These are phyloP conservation scores for Buceros bicornis DNA, from an alignment of 2,797 vertebrate genomes.

Conservation along the genomic window DNA sequence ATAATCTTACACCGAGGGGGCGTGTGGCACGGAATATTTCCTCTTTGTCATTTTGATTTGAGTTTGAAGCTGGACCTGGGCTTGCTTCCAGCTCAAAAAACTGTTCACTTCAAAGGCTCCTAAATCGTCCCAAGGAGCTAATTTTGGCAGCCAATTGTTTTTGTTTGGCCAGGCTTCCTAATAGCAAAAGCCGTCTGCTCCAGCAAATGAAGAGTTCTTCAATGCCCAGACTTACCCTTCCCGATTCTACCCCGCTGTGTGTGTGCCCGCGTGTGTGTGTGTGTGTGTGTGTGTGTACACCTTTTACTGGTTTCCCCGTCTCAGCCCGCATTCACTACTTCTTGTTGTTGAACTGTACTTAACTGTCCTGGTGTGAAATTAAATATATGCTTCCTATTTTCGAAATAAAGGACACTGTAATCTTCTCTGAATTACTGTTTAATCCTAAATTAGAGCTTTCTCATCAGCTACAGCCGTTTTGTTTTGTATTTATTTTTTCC, in stretches of 20 bases:
- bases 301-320: background rate
- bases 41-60: slow-evolving; percentile 83
- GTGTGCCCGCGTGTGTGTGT: too few relatives aligned
- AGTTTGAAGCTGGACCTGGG: slow-evolving; percentile 81
- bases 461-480: background rate
- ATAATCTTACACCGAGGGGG: slow-evolving; percentile 74
- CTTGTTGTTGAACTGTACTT: background rate
- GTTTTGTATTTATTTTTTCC: background rate
- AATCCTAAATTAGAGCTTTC: slow-evolving; percentile 2
- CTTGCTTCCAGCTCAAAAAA: slow-evolving; percentile 82
- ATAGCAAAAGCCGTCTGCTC: slow-evolving; percentile 79
- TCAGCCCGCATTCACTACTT: background rate
- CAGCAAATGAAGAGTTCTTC: slow-evolving; percentile 62
- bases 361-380: background rate
- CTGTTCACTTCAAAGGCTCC: slow-evolving; percentile 80
- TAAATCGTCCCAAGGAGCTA: slow-evolving; percentile 84
- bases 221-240: slow-evolving; percentile 43
- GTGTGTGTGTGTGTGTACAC: background rate
- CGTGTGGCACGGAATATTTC: slow-evolving; percentile 76
- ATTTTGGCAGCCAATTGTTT: slow-evolving; percentile 82
- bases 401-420: background rate
- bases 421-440: background rate
- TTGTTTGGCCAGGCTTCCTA: slow-evolving; percentile 79
- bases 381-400: background rate
- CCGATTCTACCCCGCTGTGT: slow-evolving; percentile 18